Percentiles rank a stretch among this genome's conserved stretches.
Evolutionary conservation across 2,888 invertebrate genomes (phyloP).

Genomic region (Fabriciana adippe): DNA sequence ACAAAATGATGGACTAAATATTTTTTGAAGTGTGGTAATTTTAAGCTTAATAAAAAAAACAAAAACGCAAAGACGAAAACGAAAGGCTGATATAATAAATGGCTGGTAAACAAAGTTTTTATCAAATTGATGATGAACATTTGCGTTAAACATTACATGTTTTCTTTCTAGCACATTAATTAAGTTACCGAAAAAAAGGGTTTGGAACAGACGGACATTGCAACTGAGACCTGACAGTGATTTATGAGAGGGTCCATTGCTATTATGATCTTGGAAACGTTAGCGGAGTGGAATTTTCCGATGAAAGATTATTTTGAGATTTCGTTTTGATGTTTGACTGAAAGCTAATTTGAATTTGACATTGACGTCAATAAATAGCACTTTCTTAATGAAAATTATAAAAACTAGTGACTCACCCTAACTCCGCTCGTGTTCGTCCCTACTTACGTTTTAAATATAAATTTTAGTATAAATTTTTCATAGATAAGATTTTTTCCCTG

Average conservation of each 20-base stretch:
- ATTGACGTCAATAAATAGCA: conserved; percentile 1
- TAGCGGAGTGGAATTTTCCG: conserved; percentile 15
- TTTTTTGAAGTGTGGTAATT: too few species aligned
- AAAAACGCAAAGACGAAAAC: too few species aligned
- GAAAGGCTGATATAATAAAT: not conserved
- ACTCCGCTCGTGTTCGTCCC: too few species aligned
- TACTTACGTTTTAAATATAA: too few species aligned
- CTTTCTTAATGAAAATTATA: not conserved
- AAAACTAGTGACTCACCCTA: too few species aligned
- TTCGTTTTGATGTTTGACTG: conserved; percentile 3
- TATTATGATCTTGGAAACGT: conserved; percentile 27
- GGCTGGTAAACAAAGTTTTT: not conserved
- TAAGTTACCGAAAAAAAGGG: conserved; percentile 49
- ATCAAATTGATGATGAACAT: conserved; percentile 9
- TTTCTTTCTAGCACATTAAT: conserved; percentile 45
- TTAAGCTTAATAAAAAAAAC: too few species aligned
- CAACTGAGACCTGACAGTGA: conserved; percentile 51
- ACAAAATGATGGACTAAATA: too few species aligned
- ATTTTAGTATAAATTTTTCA: too few species aligned
- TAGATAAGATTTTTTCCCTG: too few species aligned
- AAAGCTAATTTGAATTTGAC: conserved; percentile 14
- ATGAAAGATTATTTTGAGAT: conserved; percentile 25
- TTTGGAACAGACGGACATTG: conserved; percentile 44
- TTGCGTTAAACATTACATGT: conserved; percentile 19
- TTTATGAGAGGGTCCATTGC: conserved; percentile 40